Evolutionary conservation across 2,888 invertebrate species (phyloP).

Genomic region (Amiota minor): DNA sequence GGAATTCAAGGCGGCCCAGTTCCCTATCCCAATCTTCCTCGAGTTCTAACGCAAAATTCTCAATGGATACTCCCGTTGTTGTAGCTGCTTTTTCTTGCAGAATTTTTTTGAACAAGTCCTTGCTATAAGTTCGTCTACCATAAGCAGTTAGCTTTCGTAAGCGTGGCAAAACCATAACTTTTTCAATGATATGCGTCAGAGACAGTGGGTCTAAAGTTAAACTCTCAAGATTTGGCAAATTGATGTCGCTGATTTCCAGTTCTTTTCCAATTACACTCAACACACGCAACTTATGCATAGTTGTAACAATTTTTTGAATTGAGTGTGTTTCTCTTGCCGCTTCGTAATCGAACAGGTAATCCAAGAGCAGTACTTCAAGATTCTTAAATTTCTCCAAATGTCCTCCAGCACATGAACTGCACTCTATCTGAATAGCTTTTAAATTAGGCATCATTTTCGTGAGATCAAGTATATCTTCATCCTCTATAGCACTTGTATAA

Average conservation of each 20-base stretch:
- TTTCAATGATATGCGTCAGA: background rate
- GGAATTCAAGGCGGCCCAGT: background rate
- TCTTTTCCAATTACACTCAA: background rate
- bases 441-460: background rate
- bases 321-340: background rate
- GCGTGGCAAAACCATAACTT: conserved; percentile 5
- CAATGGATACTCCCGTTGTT: background rate
- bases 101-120: background rate
- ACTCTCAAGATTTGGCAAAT: conserved; percentile 8
- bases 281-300: background rate
- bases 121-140: background rate
- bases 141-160: background rate
- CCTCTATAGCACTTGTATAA: too few relatives aligned
- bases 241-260: background rate
- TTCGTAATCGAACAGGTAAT: background rate
- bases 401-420: background rate
- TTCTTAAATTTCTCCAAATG: background rate
- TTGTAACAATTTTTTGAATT: background rate
- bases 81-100: background rate
- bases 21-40: background rate
- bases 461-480: background rate
- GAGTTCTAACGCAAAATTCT: background rate
- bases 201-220: background rate
- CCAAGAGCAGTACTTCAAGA: background rate
- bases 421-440: background rate